Conservation (phyloP, 1,140 invertebrate genomes). For the Campoletis sonorensis region DNA sequence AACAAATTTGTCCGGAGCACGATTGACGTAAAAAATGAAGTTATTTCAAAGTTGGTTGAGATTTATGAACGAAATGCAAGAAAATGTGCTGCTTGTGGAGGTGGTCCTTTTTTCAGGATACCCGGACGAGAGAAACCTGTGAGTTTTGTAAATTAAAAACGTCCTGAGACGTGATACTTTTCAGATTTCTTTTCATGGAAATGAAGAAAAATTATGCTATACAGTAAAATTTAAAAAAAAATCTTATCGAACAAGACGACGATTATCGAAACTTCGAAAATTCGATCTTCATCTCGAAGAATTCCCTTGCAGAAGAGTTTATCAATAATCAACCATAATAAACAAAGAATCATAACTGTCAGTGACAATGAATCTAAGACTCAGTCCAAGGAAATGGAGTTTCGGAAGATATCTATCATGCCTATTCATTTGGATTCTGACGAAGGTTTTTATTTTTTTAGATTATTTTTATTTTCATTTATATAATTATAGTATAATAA, state of each 20-base stretch:
- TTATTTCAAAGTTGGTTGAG: constrained; percentile 71
- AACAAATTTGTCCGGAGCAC: constrained; percentile 74
- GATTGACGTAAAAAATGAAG: constrained; percentile 71
- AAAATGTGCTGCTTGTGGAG: constrained; percentile 76
- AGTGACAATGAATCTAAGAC: not conserved
- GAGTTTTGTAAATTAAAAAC: not conserved
- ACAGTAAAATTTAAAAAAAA: no score
- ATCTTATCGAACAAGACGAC: constrained; percentile 2
- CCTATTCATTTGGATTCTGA: not conserved
- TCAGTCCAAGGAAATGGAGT: not conserved
- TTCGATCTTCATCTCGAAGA: not conserved
- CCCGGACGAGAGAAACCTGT: constrained; percentile 58
- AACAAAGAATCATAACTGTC: not conserved
- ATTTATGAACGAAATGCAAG: constrained; percentile 74
- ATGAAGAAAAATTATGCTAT: no score
- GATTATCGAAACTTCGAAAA: not conserved
- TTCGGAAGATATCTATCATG: not conserved
- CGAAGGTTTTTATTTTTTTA: not conserved
- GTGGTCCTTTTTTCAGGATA: constrained; percentile 72
- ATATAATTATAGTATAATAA: not conserved
- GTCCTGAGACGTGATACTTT: not conserved
- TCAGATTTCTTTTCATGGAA: not conserved
- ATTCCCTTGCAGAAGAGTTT: not conserved
- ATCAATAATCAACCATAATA: not conserved
- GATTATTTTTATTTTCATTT: not conserved